Conservation (phyloP, 2,888 invertebrate species). For the Aphodius sticticus region DNA sequence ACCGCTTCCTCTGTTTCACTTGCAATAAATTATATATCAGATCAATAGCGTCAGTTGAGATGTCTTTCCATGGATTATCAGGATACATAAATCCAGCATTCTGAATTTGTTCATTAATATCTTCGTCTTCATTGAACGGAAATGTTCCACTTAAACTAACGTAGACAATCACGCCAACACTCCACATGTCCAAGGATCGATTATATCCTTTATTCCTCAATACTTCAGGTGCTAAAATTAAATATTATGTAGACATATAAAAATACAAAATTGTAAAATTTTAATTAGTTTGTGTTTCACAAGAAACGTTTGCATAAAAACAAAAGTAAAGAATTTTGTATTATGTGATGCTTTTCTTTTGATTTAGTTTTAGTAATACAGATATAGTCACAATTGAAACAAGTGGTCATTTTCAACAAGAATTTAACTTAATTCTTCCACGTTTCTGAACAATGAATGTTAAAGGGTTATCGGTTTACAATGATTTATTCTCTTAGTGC, state of each 20-base stretch:
- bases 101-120: constrained; percentile 99
- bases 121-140: constrained; percentile 99
- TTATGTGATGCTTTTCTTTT: too few relatives aligned
- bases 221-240: constrained; percentile 90
- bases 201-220: constrained; percentile 98
- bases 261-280: background rate
- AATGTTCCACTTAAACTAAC: constrained; percentile 98
- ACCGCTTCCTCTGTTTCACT: constrained; percentile 94
- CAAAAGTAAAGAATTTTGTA: too few relatives aligned
- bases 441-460: too few relatives aligned
- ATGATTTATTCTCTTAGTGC: too few relatives aligned
- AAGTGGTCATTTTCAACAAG: too few relatives aligned
- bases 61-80: constrained; percentile 96
- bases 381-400: too few relatives aligned
- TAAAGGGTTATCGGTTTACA: too few relatives aligned
- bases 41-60: constrained; percentile 94
- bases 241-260: background rate
- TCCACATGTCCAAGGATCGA: constrained; percentile 99
- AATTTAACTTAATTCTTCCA: too few relatives aligned
- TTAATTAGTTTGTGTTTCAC: too few relatives aligned
- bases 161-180: constrained; percentile 98
- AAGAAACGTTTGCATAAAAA: too few relatives aligned
- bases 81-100: constrained; percentile 99
- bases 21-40: constrained; percentile 97
- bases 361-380: too few relatives aligned